Conservation (phyloP, 2,797 vertebrate genomes). For the Strix occidentalis region DNA sequence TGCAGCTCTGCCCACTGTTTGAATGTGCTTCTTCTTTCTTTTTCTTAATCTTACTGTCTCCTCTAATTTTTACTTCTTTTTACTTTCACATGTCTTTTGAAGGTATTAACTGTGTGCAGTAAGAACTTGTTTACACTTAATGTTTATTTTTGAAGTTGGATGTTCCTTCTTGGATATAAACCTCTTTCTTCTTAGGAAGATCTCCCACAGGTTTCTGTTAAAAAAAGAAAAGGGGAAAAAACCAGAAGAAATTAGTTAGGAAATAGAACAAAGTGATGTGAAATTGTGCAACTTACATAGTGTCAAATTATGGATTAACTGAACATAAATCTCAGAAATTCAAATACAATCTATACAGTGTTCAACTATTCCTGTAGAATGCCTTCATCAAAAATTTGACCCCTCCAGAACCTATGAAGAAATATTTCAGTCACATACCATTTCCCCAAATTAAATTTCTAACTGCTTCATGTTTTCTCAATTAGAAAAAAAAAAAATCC, state of each 20-base stretch:
- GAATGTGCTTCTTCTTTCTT: constrained; percentile 58
- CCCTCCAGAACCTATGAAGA: not conserved
- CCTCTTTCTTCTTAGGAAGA: constrained; percentile 50
- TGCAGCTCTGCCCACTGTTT: constrained; percentile 53
- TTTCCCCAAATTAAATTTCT: not conserved
- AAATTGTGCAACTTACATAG: not conserved
- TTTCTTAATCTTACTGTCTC: constrained; percentile 49
- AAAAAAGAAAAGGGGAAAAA: not conserved
- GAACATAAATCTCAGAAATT: not conserved
- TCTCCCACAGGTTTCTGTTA: constrained; percentile 49
- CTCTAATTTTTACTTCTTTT: constrained; percentile 60
- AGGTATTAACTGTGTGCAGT: constrained; percentile 49
- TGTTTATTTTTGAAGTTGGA: constrained; percentile 50
- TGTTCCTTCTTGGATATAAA: not conserved
- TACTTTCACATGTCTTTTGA: constrained; percentile 53
- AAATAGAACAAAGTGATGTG: not conserved
- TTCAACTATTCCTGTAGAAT: not conserved
- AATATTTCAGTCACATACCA: not conserved
- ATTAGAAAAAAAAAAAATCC: not conserved
- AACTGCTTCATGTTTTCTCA: not conserved
- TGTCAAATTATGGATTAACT: not conserved
- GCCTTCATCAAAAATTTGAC: not conserved
- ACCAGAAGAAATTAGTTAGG: not conserved
- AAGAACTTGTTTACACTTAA: constrained; percentile 45
- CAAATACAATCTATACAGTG: not conserved